phyloP scores from a whole-genome alignment of 2,888 invertebrate genomes.

The Drosophila kanekoi region DNA sequence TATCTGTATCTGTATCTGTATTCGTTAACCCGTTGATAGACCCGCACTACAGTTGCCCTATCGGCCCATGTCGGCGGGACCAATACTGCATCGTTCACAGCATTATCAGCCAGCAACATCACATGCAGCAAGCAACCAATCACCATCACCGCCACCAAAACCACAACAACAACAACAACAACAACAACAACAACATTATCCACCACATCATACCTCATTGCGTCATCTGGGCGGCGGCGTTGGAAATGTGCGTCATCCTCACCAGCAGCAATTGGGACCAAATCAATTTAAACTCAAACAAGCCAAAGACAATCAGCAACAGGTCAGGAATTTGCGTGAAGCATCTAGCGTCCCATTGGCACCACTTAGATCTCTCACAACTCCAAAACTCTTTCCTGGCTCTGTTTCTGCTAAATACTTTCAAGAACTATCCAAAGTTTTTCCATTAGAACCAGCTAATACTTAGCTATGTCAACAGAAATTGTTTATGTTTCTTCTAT shows the following conservation, averaged over 20 bases:
- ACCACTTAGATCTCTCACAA: constrained; percentile 39
- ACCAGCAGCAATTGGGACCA: constrained; percentile 68
- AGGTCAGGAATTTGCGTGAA: constrained; percentile 72
- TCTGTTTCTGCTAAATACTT: constrained; percentile 33
- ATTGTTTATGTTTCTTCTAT: neutral
- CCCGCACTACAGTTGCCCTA: constrained; percentile 85
- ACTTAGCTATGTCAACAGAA: neutral
- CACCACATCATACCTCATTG: constrained; percentile 78
- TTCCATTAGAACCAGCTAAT: constrained; percentile 7
- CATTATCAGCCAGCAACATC: constrained; percentile 70
- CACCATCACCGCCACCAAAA: constrained; percentile 62
- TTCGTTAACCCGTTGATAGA: constrained; percentile 67
- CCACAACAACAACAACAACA: constrained; percentile 44
- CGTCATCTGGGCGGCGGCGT: constrained; percentile 83
- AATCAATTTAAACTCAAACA: constrained; percentile 70
- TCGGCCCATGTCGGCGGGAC: constrained; percentile 85
- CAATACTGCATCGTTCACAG: constrained; percentile 84
- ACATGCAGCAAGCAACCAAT: constrained; percentile 61
- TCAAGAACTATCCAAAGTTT: constrained; percentile 6
- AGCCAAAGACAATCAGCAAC: constrained; percentile 82
- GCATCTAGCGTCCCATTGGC: constrained; percentile 27
- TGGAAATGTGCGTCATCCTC: constrained; percentile 58
- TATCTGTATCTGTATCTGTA: constrained; percentile 42
- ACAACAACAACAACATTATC: constrained; percentile 51
- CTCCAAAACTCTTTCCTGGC: constrained; percentile 16